Percentiles rank a stretch among this genome's conserved stretches.
These are phyloP conservation scores for Cistogaster globosa DNA, from an alignment of 2,888 invertebrate species.

Conservation along the genomic window DNA sequence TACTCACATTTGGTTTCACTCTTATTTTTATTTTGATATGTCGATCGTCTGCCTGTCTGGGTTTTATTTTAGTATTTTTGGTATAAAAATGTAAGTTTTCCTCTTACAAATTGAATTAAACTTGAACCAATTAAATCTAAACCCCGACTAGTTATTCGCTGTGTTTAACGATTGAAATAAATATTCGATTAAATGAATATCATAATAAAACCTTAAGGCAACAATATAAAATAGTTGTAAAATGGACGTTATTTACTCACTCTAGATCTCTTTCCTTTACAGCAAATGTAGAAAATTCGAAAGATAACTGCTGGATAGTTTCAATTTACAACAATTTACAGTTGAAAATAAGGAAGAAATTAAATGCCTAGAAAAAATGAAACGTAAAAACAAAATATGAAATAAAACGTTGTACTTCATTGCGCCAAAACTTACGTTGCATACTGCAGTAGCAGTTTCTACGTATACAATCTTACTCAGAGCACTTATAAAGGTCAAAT, in stretches of 20 bases:
- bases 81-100: too few relatives aligned
- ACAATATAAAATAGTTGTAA: conserved; percentile 25
- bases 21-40: too few relatives aligned
- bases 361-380: too few relatives aligned
- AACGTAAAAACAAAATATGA: conserved; percentile 29
- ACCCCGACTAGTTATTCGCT: too few relatives aligned
- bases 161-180: too few relatives aligned
- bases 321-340: conserved; percentile 61
- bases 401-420: conserved; percentile 60
- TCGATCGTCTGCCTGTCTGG: too few relatives aligned
- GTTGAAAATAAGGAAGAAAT: conserved; percentile 21
- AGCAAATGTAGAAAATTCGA: conserved; percentile 3
- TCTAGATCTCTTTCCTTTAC: not conserved
- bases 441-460: conserved; percentile 30
- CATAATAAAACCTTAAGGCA: conserved; percentile 13
- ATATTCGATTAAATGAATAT: too few relatives aligned
- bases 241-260: conserved; percentile 30
- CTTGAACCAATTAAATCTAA: too few relatives aligned
- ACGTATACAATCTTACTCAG: conserved; percentile 32
- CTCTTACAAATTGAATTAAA: too few relatives aligned
- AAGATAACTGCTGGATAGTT: conserved; percentile 27
- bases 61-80: too few relatives aligned
- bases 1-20: too few relatives aligned
- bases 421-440: conserved; percentile 58
- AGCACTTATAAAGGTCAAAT: conserved; percentile 56